These are phyloP conservation scores for Enteromius unitaeniatus DNA, from an alignment of 2,797 vertebrate species.

Conservation along the genomic window DNA sequence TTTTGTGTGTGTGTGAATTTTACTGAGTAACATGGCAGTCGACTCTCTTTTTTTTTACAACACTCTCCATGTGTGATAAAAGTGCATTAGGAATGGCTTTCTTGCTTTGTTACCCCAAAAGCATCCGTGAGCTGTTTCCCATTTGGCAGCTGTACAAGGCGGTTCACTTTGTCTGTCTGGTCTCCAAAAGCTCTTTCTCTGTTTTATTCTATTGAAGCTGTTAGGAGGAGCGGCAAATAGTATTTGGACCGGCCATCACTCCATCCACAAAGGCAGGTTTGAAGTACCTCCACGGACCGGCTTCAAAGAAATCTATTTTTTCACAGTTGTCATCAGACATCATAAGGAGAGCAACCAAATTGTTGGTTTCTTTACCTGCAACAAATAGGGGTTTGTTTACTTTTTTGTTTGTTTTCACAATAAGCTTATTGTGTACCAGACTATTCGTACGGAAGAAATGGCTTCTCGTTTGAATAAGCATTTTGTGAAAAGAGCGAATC, in stretches of 20 bases:
- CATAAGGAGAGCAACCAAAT: constrained; percentile 32
- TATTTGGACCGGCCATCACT: constrained; percentile 36
- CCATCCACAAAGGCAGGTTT: constrained; percentile 42
- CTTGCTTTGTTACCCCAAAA: constrained; percentile 70
- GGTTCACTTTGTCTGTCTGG: constrained; percentile 39
- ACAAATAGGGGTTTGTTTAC: constrained; percentile 34
- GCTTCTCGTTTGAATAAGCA: constrained; percentile 15
- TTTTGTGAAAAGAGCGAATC: constrained; percentile 8
- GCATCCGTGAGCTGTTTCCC: constrained; percentile 70
- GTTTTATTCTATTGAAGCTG: constrained; percentile 42
- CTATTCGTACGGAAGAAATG: constrained; percentile 6
- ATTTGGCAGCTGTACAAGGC: constrained; percentile 58
- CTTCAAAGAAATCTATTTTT: constrained; percentile 45
- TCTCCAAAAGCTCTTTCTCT: constrained; percentile 39
- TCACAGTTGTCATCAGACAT: constrained; percentile 39
- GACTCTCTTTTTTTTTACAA: constrained; percentile 49
- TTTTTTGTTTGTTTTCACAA: constrained; percentile 28
- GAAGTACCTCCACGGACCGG: constrained; percentile 42
- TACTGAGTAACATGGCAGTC: constrained; percentile 40
- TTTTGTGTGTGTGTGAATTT: constrained; percentile 32
- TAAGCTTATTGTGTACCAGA: neutral
- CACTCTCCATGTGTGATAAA: constrained; percentile 74
- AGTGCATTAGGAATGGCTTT: constrained; percentile 65
- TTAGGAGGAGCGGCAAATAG: constrained; percentile 32
- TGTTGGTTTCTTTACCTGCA: constrained; percentile 25